Conservation (phyloP, 1,140 invertebrate species). For the Apis florea region DNA sequence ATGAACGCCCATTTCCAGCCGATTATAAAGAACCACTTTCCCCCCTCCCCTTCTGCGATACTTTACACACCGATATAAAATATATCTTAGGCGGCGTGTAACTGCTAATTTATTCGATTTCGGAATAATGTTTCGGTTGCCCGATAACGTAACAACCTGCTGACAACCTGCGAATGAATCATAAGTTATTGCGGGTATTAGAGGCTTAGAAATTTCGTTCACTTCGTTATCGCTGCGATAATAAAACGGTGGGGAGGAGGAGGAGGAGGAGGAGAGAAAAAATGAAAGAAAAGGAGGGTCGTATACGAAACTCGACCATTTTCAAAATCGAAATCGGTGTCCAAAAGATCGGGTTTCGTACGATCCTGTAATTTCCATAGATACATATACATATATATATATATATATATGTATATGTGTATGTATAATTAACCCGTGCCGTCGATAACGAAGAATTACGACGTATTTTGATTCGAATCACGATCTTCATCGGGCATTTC, state of each 20-base stretch:
- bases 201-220: conserved; percentile 23
- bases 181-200: conserved; percentile 26
- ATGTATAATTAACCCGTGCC: not conserved
- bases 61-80: conserved; percentile 42
- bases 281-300: not conserved
- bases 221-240: conserved; percentile 17
- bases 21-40: conserved; percentile 55
- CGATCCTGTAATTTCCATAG: not conserved
- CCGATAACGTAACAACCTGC: conserved; percentile 44
- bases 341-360: not conserved
- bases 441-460: conserved; percentile 24
- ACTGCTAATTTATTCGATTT: conserved; percentile 58
- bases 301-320: conserved; percentile 28
- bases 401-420: no score
- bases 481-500: not conserved
- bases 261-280: not conserved
- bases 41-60: not conserved
- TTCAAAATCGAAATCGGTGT: not conserved
- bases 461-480: not conserved
- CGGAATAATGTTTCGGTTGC: not conserved
- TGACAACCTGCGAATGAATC: conserved; percentile 53
- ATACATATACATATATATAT: not conserved
- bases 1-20: conserved; percentile 59
- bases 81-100: conserved; percentile 22
- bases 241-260: no score